Evolutionary conservation across 2,113 vertebrate species (phyloP), one percentile per base, ranked within the genome.

Genomic region (Corythoichthys haematopterus): DNA sequence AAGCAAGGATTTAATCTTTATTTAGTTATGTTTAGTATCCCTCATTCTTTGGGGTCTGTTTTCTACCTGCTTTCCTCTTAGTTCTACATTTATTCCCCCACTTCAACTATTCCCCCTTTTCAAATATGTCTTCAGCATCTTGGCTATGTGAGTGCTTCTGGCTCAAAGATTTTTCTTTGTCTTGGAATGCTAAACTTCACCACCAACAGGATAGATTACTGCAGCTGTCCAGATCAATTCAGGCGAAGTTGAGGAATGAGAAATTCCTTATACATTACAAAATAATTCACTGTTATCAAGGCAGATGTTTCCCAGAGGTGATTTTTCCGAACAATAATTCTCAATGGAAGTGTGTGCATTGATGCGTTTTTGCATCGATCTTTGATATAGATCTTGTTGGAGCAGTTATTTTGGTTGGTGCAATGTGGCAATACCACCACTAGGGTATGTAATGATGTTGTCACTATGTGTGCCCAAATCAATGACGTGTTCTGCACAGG

Each of bases 161-260:
- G 69, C 55, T 4, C 47, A 13, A 50, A 40, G 55, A 28, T 28
- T 28, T 28, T 28, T 69, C 45, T 53, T 38, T 16, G 52, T 69
- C 68, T 16, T 55, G 16, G 60, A 79, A 79, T 69, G 76, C 60
- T 69, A 51, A 81, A 74, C 46, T 64, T 66, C 59, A 46, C 64
- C 15, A 59, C 64, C 74, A 69, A 77, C 65, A 82, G 77, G 66
- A 81, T 74, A 53, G 70, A 66, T 75, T 72, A 71, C 66, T 80
- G 51, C 53, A 43, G 70, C 72, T 77, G 72, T 80, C 57, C 33
- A 47, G 69, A 71, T 75, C 64, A 53, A 70, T 72, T 72, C 69
- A 53, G 61, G 45, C 51, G 40, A 83, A 55, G 20, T 28, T 33
- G 52, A 33, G 10, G 81, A 50, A 78, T 68, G 68, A 20, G 14